phyloP scores from a whole-genome alignment of 2,797 vertebrate genomes.

The Buphagus erythrorhynchus region DNA sequence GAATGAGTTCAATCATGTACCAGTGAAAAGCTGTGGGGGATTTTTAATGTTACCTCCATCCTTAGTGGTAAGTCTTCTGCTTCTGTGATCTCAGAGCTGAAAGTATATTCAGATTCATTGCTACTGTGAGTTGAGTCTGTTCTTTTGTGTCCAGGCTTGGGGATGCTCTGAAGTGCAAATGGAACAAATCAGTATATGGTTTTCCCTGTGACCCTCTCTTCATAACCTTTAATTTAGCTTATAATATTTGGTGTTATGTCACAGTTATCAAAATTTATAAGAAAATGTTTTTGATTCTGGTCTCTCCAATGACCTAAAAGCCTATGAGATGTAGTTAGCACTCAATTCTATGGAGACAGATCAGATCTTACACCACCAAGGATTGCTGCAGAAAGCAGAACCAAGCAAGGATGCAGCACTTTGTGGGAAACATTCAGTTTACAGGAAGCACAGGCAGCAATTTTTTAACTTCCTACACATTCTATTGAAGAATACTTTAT shows the following conservation, averaged over 20 bases:
- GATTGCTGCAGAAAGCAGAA: not conserved
- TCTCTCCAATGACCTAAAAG: not conserved
- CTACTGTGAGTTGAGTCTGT: slow-evolving; percentile 98
- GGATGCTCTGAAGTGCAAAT: slow-evolving; percentile 79
- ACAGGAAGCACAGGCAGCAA: not conserved
- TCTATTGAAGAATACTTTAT: not conserved
- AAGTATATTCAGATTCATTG: slow-evolving; percentile 97
- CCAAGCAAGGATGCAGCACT: not conserved
- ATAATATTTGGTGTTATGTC: not conserved
- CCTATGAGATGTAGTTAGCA: not conserved
- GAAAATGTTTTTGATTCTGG: not conserved
- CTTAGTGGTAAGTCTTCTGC: slow-evolving; percentile 87
- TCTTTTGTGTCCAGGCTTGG: slow-evolving; percentile 94
- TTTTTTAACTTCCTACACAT: not conserved
- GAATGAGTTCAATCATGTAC: not conserved
- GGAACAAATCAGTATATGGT: not conserved
- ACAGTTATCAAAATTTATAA: not conserved
- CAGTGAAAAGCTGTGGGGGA: not conserved
- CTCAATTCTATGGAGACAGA: not conserved
- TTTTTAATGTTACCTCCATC: slow-evolving; percentile 81
- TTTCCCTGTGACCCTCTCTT: not conserved
- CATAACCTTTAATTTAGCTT: not conserved
- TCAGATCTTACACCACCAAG: not conserved
- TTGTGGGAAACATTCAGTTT: not conserved
- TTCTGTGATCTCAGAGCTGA: slow-evolving; percentile 93